Evolutionary conservation across 2,113 vertebrate species (phyloP), one percentile per base, ranked within the genome.

Genomic region (Epinephelus cyanopodus): DNA sequence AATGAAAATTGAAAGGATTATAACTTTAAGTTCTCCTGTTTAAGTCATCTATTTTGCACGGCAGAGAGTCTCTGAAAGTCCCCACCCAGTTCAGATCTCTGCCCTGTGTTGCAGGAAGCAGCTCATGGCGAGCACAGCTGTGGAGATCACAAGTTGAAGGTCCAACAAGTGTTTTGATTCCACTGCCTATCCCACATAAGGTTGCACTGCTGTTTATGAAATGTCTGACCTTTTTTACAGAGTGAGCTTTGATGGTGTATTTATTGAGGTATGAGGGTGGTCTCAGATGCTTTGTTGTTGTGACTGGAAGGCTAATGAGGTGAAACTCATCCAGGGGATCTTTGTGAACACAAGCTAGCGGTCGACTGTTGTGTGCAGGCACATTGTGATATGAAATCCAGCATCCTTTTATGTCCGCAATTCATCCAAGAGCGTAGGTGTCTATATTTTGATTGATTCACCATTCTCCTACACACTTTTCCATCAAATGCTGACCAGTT

Each of bases 111-210:
- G 50, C 47, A 74, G 72, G 81, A 90, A 82, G 50, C 54, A 39
- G 21, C 82, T 60, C 90, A 89, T 70, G 79, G 65, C 64, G 89
- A 66, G 78, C 79, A 50, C 94, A 94, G 88, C 90, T 94, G 92
- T 47, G 72, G 56, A 83, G 68, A 80, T 85, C 63, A 66, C 72
- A 64, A 64, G 50, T 83, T 48, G 33, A 29, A 79, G 72, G 82
- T 29, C 90, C 83, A 45, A 5, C 33, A 25, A 29, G 33, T 87
- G 90, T 89, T 92, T 89, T 86, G 72, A 89, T 85, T 87, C 53
- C 39, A 78, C 78, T 54, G 68, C 71, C 45, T 19, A 60, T 73
- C 81, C 84, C 74, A 74, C 64, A 74, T 76, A 81, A 78, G 50
- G 63, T 57, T 74, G 37, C 39, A 25, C 61, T 2, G 68, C 58